Base-by-base conservation (phyloP, 1,140 invertebrate species). In the Heliconius eleuchia region DNA sequence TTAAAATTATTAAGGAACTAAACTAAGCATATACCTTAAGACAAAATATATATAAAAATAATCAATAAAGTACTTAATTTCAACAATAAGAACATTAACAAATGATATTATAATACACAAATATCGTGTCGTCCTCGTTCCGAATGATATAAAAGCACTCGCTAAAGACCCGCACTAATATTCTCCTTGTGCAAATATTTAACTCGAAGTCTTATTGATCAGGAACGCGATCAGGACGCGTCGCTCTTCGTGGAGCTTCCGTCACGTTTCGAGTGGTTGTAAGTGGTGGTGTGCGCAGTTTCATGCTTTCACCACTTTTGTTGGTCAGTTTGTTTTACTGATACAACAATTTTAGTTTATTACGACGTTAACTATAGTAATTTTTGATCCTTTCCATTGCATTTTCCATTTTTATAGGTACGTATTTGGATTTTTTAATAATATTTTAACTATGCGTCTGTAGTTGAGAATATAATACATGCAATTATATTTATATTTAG, bases 191-290 rank as follows among this genome's bases (percentile, higher is more conserved):
- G 90, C 88, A 91, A 93, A 93, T 92, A 92, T 93, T 93, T 90
- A 87, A 87, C 81, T 83, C 80, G 85, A 87, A 88, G 86, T 85
- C 86, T 84, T 92, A 93, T 93, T 88, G 92, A 93, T 93, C 92
- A 90, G 79, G 72, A 77, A 81, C 78, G 80, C 55, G 89, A 91
- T 90, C 87, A 84, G 84, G 83, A 84, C 86, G 84, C 80, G 78
- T 82, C 83, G 83, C 85, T 83, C 88, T 86, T 77, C 73, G 80
- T 79, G 76, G 73, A 73, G 84, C 85, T 88, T 88, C 88, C 87
- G 88, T 87, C 90, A 90, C 90, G 89, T 90, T 83, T 91, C 80
- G 83, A 93, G 90, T 80, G 83, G 86, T 86, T 89, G 88, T 92
- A 88, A 90, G 89, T 84, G 37, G 80, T 77, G 82, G 85, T 83